Base-by-base conservation (phyloP, 2,888 invertebrate species). In the Yponomeuta evonymella region DNA sequence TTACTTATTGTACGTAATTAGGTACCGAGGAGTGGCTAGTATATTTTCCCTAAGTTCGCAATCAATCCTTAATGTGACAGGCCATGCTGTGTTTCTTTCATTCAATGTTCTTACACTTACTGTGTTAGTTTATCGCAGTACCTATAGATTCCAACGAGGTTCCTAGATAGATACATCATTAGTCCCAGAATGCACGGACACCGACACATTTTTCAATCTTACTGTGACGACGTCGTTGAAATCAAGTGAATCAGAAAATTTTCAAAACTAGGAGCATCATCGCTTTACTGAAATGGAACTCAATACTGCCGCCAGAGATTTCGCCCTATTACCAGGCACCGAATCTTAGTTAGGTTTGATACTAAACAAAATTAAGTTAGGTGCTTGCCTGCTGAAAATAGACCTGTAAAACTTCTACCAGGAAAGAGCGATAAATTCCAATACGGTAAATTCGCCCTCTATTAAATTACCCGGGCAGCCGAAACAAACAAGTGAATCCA, bases 201-300 rank as follows among this genome's bases (percentile, higher is more conserved):
- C 9, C n/a, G 11, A 29, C 11, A 65, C 65, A 65, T 65, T 29
- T 33, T 33, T 65, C 65, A 12, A 33, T 65, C 65, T 29, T 63
- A n/a, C 15, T 63, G 43, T 23, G 29, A 2, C 33, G 51, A 29
- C 30, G 65, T 65, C 65, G 65, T 65, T 11, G 5, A 33, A 65
- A 29, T 65, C 65, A 65, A 65, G 65, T 33, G 65, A 12, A 65
- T 12, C 65, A 11, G 65, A 65, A 10, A 65, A 30, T 10, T 65
- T 23, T 29, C 33, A 33, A 33, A 65, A 12, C 65, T 65, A 58
- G 15, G 51, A 15, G 4, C 29, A 65, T 5, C 65, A 33, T 33
- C 12, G 65, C 65, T 65, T 12, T 33, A 64, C 64, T 29, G 30
- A 58, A 58, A 58, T 15, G 51, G 5, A 64, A 64, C 29, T 23